Evolutionary conservation across 2,797 vertebrate genomes (phyloP), one percentile per base, ranked within the genome.

Genomic region (Sandelia bainsii): DNA sequence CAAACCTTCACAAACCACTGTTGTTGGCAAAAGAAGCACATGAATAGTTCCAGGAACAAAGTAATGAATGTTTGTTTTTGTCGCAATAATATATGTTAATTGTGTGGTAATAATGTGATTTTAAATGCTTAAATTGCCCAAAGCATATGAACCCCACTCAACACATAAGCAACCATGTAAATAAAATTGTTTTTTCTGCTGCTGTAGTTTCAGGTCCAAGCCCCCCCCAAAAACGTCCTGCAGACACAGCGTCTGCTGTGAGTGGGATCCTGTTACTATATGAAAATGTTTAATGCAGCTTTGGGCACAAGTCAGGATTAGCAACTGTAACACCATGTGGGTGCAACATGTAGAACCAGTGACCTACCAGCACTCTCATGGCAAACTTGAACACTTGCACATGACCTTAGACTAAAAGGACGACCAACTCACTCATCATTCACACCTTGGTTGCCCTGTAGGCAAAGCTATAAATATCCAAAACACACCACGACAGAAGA

Each of bases 1-100:
- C 83, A 86, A 83, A 77, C 75, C 74, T 81, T 88, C 71, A 75
- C 80, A 87, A 66, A 58, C 39, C 27, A 50, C 34, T 45, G 53
- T 61, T 69, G 63, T 40, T 59, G 42, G 51, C 42, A 29, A 75
- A 62, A 67, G 34, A 50, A 52, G 5, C 13, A 22, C 27, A 25
- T 44, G 29, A 42, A 64, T 40, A 58, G 76, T 72, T 73, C 59
- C 46, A 75, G 48, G 39, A 81, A 81, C 37, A 79, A 83, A 77
- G 54, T 22, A 56, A 68, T 46, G 8, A 64, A 58, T 70, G 63
- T 72, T 83, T 71, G 65, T 81, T 75, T 77, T 77, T 70, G 50
- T 72, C 58, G 60, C 49, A 59, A 69, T 66, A 67, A 77, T 72
- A 54, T 63, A 60, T 62, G 63, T 23, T 81, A 81, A 72, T 59